Evolutionary conservation across 1,140 invertebrate species (phyloP).

Genomic region (Lamellibrachia luymesi): DNA sequence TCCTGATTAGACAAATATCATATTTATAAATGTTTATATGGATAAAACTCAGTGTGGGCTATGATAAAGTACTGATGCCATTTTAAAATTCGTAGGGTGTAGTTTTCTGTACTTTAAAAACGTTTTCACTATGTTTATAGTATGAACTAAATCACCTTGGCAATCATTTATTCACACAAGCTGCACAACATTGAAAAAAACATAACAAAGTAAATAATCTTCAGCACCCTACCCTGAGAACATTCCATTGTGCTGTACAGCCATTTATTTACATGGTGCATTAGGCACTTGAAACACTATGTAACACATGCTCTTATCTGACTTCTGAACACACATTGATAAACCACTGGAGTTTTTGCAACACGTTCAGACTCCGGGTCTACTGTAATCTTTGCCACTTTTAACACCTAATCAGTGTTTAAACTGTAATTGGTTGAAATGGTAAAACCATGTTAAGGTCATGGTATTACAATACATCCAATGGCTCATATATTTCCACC

Average conservation of each 20-base stretch:
- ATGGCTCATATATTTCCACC: not conserved
- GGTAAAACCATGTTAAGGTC: not conserved
- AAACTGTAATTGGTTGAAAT: not conserved
- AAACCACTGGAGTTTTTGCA: not conserved
- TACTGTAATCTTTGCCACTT: not conserved
- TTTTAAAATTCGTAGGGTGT: too few species aligned
- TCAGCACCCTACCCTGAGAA: not conserved
- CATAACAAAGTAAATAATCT: not conserved
- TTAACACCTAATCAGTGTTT: not conserved
- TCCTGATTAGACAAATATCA: too few species aligned
- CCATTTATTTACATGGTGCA: not conserved
- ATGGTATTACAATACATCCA: not conserved
- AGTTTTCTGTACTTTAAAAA: too few species aligned
- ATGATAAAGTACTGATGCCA: too few species aligned
- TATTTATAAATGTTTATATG: too few species aligned
- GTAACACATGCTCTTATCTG: not conserved
- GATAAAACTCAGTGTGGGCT: too few species aligned
- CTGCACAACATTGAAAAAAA: not conserved
- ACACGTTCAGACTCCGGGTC: not conserved
- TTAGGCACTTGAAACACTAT: not conserved
- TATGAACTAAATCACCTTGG: not conserved
- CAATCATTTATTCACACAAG: not conserved
- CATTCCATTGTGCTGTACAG: not conserved
- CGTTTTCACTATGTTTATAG: too few species aligned
- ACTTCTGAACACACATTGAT: not conserved